phyloP scores from a whole-genome alignment of 2,888 invertebrate species.

The Apodemia duryi region DNA sequence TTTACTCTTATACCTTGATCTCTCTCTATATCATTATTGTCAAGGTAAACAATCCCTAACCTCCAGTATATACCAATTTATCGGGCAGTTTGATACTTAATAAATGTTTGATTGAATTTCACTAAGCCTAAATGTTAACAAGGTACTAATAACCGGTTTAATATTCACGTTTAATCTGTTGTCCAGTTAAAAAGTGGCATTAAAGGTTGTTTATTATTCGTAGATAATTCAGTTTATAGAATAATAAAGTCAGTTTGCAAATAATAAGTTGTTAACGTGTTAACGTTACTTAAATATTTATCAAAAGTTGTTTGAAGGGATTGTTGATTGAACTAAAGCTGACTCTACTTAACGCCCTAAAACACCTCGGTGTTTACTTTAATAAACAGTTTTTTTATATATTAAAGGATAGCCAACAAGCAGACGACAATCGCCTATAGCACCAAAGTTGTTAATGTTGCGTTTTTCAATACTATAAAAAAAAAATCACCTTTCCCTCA shows the following conservation, averaged over 20 bases:
- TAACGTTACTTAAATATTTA: neutral
- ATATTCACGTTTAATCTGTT: neutral
- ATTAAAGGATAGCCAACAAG: too few relatives aligned
- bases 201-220: neutral
- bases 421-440: too few relatives aligned
- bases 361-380: too few relatives aligned
- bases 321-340: too few relatives aligned
- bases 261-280: neutral
- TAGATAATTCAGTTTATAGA: neutral
- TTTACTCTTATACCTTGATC: neutral
- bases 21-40: neutral
- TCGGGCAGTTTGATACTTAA: neutral
- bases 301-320: neutral
- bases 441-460: too few relatives aligned
- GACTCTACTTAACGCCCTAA: too few relatives aligned
- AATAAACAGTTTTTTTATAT: too few relatives aligned
- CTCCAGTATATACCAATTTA: neutral
- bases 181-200: neutral
- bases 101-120: neutral
- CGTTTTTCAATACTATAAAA: too few relatives aligned
- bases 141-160: neutral
- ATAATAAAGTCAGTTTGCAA: neutral
- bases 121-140: neutral
- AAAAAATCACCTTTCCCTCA: too few relatives aligned
- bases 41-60: neutral